Evolutionary conservation across 2,888 invertebrate genomes (phyloP).

Genomic region (Tortrix viridana): DNA sequence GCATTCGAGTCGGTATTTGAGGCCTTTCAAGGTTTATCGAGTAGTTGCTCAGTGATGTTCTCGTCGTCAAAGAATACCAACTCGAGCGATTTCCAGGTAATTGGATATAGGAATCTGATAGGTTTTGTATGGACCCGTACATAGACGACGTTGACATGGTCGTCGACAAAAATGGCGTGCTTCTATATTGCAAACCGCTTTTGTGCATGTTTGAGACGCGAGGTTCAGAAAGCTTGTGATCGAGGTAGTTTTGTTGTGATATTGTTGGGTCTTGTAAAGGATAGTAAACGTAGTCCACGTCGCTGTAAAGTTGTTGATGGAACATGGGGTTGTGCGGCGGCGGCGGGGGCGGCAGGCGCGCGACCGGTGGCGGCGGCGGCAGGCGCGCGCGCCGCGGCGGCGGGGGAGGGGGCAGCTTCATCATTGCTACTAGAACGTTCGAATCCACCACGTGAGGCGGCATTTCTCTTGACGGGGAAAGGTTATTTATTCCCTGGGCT

Average conservation of each 20-base stretch:
- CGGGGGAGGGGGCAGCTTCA: slow-evolving; percentile 85
- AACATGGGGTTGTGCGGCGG: slow-evolving; percentile 94
- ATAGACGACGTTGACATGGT: slow-evolving; percentile 87
- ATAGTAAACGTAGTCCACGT: slow-evolving; percentile 96
- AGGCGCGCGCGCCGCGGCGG: slow-evolving; percentile 85
- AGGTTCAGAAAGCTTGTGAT: slow-evolving; percentile 92
- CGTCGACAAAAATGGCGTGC: slow-evolving; percentile 90
- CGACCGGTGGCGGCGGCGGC: slow-evolving; percentile 87
- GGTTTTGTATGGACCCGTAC: slow-evolving; percentile 92
- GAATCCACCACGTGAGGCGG: slow-evolving; percentile 69
- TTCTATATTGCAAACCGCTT: slow-evolving; percentile 90
- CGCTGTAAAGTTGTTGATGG: slow-evolving; percentile 94
- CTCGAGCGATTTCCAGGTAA: slow-evolving; percentile 85
- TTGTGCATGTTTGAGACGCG: slow-evolving; percentile 86
- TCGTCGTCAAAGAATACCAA: slow-evolving; percentile 85
- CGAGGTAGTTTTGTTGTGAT: slow-evolving; percentile 95
- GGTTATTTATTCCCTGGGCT: slow-evolving; percentile 74
- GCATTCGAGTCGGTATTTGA: slow-evolving; percentile 84
- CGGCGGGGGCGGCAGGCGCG: slow-evolving; percentile 87
- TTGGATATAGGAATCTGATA: slow-evolving; percentile 90
- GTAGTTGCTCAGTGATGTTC: slow-evolving; percentile 85
- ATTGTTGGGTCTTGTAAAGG: slow-evolving; percentile 95
- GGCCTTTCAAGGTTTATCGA: slow-evolving; percentile 88
- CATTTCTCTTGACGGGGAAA: slow-evolving; percentile 78
- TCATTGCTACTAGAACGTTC: slow-evolving; percentile 84